Evolutionary conservation across 2,797 vertebrate genomes (phyloP), one percentile per base, ranked within the genome.

Genomic region (Acanthis flammea): DNA sequence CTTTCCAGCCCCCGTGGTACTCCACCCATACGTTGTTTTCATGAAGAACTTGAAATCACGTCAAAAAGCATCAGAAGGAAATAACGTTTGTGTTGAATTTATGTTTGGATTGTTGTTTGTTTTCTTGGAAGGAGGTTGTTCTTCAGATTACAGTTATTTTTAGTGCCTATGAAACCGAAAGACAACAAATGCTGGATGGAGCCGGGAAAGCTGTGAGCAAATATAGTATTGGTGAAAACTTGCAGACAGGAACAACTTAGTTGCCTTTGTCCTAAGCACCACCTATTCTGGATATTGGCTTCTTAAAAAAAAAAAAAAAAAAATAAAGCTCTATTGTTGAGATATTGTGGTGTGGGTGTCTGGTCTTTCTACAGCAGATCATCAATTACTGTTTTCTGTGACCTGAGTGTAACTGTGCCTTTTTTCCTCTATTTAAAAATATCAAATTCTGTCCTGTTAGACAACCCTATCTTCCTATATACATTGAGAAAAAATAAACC

Each of bases 11-110:
- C 1, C 1, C 0, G 10, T 14, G 9, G 88, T 90, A 78, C 96
- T 96, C 96, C 97, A 97, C 96, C 97, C 97, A 89, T 89, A 19
- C 1, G 80, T 42, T 94, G 88, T 96, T 95, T 97, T 96, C 90
- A 84, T 66, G 44, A 83, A 95, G 86, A 92, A 79, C 53, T 95
- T 95, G 94, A 94, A 94, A 95, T 88, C 88, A 27, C 23, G 31
- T 80, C 87, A 94, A 71, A 77, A 89, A 92, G 86, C 48, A 83
- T 94, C 94, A 94, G 92, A 92, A 93, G 91, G 89, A 96, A 95
- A 72, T 84, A 94, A 83, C 14, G 11, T 30, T 58, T 42, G 45
- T 89, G 66, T 72, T 96, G 84, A 73, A 92, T 92, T 92, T 76
- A 39, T 91, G 50, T 60, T 78, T 74, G 61, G 51, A 58, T 75